Conservation (phyloP, 2,113 vertebrate species). For the Cyprinodon variegatus region DNA sequence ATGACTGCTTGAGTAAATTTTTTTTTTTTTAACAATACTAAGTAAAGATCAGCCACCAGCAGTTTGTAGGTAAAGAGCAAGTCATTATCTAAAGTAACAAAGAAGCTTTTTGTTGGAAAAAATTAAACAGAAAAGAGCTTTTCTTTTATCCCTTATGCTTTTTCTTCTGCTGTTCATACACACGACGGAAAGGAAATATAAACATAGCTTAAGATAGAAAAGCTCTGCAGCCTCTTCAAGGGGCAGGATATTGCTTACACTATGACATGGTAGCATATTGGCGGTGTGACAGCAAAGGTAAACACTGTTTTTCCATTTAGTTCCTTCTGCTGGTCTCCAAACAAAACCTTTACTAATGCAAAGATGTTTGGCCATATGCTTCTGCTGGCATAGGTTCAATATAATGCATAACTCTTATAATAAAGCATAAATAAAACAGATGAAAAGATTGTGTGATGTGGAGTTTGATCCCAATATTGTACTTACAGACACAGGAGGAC, state of each 20-base stretch:
- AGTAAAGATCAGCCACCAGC: slow-evolving; percentile 8
- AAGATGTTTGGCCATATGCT: slow-evolving; percentile 1
- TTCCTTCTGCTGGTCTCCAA: background rate
- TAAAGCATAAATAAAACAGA: background rate
- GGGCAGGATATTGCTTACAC: slow-evolving; percentile 29
- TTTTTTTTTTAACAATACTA: slow-evolving; percentile 29
- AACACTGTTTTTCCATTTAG: slow-evolving; percentile 24
- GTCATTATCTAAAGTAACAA: slow-evolving; percentile 26
- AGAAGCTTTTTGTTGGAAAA: slow-evolving; percentile 3
- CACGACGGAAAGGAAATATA: background rate
- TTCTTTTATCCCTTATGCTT: slow-evolving; percentile 20
- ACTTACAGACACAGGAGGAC: slow-evolving; percentile 83
- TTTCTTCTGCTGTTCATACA: background rate
- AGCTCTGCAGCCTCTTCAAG: slow-evolving; percentile 18
- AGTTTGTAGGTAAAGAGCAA: slow-evolving; percentile 22
- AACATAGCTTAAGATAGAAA: slow-evolving; percentile 27
- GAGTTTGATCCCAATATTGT: slow-evolving; percentile 16
- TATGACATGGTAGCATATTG: slow-evolving; percentile 15
- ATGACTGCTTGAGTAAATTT: slow-evolving; percentile 22
- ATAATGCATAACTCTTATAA: background rate
- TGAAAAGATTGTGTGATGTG: slow-evolving; percentile 1
- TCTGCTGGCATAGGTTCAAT: background rate
- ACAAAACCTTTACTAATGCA: slow-evolving; percentile 4
- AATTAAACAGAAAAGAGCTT: slow-evolving; percentile 30
- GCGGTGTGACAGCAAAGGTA: slow-evolving; percentile 27